Conservation (phyloP, 2,888 invertebrate genomes). For the Apamea monoglypha region DNA sequence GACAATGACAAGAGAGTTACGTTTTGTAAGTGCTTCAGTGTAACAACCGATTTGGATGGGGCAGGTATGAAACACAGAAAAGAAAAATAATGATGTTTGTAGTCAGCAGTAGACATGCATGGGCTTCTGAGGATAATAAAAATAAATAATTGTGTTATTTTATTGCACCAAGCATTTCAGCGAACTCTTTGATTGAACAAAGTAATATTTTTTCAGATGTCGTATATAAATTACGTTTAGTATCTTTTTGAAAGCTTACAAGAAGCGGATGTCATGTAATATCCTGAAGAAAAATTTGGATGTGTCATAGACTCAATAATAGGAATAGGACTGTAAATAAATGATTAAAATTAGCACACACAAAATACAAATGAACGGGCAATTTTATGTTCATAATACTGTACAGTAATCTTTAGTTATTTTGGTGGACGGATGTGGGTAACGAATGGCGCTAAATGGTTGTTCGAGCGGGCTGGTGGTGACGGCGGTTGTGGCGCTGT, state of each 20-base stretch:
- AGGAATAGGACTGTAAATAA: slow-evolving; percentile 53
- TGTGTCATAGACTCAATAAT: slow-evolving; percentile 59
- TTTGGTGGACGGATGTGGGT: slow-evolving; percentile 61
- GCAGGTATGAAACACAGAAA: background rate
- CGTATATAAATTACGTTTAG: slow-evolving; percentile 3
- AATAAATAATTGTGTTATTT: background rate
- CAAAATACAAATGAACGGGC: slow-evolving; percentile 54
- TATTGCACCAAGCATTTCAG: background rate
- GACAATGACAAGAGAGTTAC: background rate
- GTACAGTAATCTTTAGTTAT: slow-evolving; percentile 52
- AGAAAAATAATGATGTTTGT: background rate
- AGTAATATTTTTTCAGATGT: background rate
- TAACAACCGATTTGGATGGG: background rate
- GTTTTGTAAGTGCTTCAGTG: slow-evolving; percentile 13
- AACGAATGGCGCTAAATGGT: slow-evolving; percentile 77
- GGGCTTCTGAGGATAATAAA: background rate
- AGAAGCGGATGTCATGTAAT: slow-evolving; percentile 38
- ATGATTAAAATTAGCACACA: slow-evolving; percentile 46
- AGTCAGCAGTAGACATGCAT: background rate
- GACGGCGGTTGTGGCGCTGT: slow-evolving; percentile 77
- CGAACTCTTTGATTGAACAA: background rate
- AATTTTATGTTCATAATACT: slow-evolving; percentile 53
- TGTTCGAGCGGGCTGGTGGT: slow-evolving; percentile 79
- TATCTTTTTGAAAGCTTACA: slow-evolving; percentile 25
- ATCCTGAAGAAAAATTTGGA: slow-evolving; percentile 62